Evolutionary conservation across 2,113 vertebrate species (phyloP), one percentile per base, ranked within the genome.

Genomic region (Grammomys surdaster): DNA sequence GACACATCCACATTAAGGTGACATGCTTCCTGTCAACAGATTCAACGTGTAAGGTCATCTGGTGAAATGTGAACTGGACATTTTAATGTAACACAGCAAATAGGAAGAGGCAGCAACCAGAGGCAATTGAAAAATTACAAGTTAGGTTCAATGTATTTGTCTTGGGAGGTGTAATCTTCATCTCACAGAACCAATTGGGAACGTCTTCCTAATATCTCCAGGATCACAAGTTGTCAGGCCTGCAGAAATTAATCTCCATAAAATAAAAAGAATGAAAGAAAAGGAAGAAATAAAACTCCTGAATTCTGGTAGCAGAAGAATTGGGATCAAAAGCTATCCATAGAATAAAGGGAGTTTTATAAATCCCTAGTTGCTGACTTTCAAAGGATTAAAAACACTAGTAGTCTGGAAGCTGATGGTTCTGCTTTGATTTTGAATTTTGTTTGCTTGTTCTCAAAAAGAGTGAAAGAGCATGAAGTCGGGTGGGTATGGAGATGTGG

Each of bases 51-150:
- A 77, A 91, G 94, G 91, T 94, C 96, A 80, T 26, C 65, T 43
- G 78, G 82, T 72, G 89, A 89, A 92, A 93, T 84, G 69, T 33
- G 81, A 96, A 95, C 75, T 85, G 82, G 89, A 78, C 8, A 11
- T 94, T 84, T 97, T 96, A 90, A 93, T 84, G 82, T 63, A 91
- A 93, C 73, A 67, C 22, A 58, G 91, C 54, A 85, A 95, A 92
- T 31, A 87, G 82, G 58, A 88, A 85, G 70, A 63, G 82, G 77
- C n/a, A 72, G 77, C 33, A 60, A 96, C 70, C 10, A 85, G 22
- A 88, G 54, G 84, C 63, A 94, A 97, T 48, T 94, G 96, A 95
- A 96, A 97, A 95, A 94, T 95, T 96, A 95, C 91, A 97, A 95
- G 90, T 80, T 89, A 81, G 95, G 88, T 43, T 89, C 67, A 92